phyloP scores from a whole-genome alignment of 1,140 invertebrate genomes.

The Onthophagus taurus region DNA sequence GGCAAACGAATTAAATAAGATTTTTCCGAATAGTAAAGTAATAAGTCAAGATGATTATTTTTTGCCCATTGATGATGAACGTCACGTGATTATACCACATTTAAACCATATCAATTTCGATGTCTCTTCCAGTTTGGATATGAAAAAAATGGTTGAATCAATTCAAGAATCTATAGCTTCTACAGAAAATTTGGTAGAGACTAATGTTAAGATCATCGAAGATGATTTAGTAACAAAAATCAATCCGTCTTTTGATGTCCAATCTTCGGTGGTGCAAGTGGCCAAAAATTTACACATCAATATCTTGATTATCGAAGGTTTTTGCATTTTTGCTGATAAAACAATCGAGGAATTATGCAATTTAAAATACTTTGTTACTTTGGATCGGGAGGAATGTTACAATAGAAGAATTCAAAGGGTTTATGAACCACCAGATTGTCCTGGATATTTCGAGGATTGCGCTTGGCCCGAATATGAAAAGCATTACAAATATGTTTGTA shows the following conservation, averaged over 20 bases:
- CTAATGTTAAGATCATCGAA: neutral
- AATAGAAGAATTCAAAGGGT: constrained; percentile 47
- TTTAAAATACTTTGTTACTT: constrained; percentile 60
- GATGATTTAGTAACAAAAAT: neutral
- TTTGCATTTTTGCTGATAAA: constrained; percentile 62
- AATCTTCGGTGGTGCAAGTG: too few relatives aligned
- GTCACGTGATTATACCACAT: constrained; percentile 52
- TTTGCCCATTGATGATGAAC: constrained; percentile 52
- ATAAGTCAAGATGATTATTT: constrained; percentile 75
- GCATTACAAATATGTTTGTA: constrained; percentile 33
- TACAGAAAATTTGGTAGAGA: neutral
- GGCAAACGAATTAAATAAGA: constrained; percentile 43
- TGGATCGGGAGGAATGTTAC: constrained; percentile 56
- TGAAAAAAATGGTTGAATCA: constrained; percentile 58
- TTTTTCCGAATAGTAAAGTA: constrained; percentile 45
- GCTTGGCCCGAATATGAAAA: constrained; percentile 57
- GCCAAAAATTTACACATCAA: too few relatives aligned
- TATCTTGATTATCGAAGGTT: constrained; percentile 66
- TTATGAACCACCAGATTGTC: constrained; percentile 69
- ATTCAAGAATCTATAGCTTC: constrained; percentile 34
- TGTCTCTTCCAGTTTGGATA: constrained; percentile 60
- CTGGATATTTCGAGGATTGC: constrained; percentile 66
- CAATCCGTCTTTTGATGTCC: too few relatives aligned
- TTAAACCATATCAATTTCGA: constrained; percentile 74
- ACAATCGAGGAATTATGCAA: constrained; percentile 54